phyloP scores from a whole-genome alignment of 1,140 invertebrate species.

The Muscidifurax raptorellus region DNA sequence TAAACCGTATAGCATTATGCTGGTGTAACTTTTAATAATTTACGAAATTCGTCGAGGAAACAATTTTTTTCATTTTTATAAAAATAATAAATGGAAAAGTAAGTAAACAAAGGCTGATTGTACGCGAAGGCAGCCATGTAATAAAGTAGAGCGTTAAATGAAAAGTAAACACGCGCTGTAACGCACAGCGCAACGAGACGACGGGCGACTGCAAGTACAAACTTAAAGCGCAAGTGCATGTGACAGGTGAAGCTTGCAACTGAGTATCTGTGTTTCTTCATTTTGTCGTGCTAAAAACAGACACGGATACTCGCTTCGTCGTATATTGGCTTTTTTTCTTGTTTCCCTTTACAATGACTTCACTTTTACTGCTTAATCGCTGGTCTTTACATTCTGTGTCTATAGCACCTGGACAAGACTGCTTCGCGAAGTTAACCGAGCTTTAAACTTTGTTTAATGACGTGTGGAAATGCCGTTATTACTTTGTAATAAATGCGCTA shows the following conservation, averaged over 20 bases:
- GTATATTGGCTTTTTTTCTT: not conserved
- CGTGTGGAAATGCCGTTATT: not conserved
- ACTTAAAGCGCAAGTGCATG: not conserved
- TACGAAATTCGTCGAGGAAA: too few species aligned
- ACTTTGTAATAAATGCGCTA: not conserved
- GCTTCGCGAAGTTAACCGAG: not conserved
- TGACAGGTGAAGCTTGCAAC: conserved; percentile 21
- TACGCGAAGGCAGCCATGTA: not conserved
- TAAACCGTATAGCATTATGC: too few species aligned
- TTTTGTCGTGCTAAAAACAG: conserved; percentile 24
- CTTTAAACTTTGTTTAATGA: not conserved
- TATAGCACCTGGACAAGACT: not conserved
- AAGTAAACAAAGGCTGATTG: not conserved
- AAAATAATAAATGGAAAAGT: not conserved
- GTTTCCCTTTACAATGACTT: not conserved
- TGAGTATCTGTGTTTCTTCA: conserved; percentile 19
- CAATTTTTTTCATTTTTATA: not conserved
- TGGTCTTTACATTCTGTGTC: not conserved
- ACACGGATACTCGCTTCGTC: not conserved
- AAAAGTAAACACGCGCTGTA: not conserved
- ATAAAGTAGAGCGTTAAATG: not conserved
- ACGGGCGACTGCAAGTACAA: not conserved
- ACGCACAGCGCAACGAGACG: not conserved
- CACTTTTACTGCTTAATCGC: not conserved
- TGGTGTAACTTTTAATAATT: too few species aligned